Conservation (phyloP, 2,888 invertebrate genomes). For the Crocallis elinguaria region DNA sequence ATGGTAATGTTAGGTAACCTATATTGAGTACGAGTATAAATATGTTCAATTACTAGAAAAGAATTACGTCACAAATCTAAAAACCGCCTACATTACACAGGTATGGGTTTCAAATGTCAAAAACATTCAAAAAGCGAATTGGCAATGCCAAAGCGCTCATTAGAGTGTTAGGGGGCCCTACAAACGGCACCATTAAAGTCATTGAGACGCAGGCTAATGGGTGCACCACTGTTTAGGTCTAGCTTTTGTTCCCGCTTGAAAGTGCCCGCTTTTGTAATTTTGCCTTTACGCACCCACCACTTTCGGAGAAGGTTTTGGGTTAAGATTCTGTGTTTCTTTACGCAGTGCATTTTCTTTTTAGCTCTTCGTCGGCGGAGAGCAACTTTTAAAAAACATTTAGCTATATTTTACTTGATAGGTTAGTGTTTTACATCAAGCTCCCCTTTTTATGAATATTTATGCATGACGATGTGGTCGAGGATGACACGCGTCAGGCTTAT, state of each 20-base stretch:
- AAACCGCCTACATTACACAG: background rate
- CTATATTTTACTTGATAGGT: too few relatives aligned
- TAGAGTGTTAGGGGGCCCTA: conserved; percentile 31
- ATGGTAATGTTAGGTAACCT: too few relatives aligned
- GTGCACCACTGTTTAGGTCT: conserved; percentile 39
- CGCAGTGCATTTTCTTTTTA: too few relatives aligned
- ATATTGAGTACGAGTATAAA: too few relatives aligned
- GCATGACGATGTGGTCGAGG: too few relatives aligned
- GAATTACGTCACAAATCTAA: background rate
- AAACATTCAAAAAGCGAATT: conserved; percentile 37
- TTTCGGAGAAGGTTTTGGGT: background rate
- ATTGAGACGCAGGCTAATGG: conserved; percentile 79
- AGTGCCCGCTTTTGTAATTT: conserved; percentile 14
- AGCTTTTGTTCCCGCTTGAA: conserved; percentile 33
- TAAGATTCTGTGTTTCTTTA: background rate
- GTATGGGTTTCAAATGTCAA: background rate
- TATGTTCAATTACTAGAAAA: too few relatives aligned
- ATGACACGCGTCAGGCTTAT: too few relatives aligned
- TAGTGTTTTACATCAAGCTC: too few relatives aligned
- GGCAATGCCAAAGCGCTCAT: conserved; percentile 37
- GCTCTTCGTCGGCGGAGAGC: too few relatives aligned
- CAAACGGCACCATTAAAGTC: conserved; percentile 66
- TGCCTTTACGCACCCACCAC: background rate
- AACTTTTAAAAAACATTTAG: too few relatives aligned
- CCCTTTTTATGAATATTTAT: too few relatives aligned